These are phyloP conservation scores for Picathartes gymnocephalus DNA, from an alignment of 2,113 vertebrate species.

Conservation along the genomic window DNA sequence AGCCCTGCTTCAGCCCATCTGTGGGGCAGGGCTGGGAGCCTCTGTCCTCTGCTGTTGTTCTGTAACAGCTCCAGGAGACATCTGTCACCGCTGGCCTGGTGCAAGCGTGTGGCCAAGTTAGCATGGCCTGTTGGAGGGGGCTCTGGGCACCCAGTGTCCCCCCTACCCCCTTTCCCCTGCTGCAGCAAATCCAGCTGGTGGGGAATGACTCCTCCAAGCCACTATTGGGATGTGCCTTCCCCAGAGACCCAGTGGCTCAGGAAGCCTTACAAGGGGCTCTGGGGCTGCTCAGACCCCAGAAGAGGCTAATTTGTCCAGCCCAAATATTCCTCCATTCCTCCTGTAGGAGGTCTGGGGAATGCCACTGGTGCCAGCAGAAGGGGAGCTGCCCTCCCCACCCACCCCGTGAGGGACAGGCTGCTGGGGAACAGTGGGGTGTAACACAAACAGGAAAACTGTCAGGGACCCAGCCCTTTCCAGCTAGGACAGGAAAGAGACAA, in stretches of 20 bases:
- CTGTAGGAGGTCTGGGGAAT: background rate
- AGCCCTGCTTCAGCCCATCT: slow-evolving; percentile 7
- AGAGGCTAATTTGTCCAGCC: background rate
- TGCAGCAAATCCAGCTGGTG: background rate
- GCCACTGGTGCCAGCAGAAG: background rate
- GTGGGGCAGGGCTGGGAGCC: background rate
- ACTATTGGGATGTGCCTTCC: fast-evolving
- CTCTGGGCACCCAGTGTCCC: fast-evolving
- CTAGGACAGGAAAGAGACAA: background rate
- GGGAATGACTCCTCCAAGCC: background rate
- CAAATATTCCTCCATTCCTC: background rate
- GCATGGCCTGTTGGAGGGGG: background rate
- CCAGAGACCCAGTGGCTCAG: fast-evolving
- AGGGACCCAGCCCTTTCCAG: slow-evolving; percentile 24
- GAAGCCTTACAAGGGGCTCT: background rate
- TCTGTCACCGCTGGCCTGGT: background rate
- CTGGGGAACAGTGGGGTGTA: background rate
- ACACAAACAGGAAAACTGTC: slow-evolving; percentile 33
- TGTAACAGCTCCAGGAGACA: slow-evolving; percentile 19
- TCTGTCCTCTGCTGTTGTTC: background rate
- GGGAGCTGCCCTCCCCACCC: background rate
- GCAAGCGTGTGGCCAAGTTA: fast-evolving
- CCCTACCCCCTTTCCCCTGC: fast-evolving
- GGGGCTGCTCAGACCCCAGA: background rate
- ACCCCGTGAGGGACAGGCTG: background rate